Evolutionary conservation across 2,888 invertebrate genomes (phyloP).

Genomic region (Alloplasta piceator): DNA sequence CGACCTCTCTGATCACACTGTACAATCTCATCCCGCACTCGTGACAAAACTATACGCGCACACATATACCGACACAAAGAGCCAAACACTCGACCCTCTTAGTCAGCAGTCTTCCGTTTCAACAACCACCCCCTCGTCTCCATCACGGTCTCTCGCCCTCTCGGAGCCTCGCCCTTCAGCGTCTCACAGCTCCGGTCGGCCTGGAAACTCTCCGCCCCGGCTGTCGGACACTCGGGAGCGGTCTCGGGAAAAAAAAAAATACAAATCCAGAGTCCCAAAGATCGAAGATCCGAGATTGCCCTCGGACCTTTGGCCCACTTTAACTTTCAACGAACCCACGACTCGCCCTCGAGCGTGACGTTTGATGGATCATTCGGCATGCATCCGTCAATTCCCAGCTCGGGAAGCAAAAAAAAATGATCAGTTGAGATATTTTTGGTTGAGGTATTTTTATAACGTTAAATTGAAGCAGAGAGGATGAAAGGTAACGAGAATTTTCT

Average conservation of each 20-base stretch:
- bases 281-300: conserved; percentile 7
- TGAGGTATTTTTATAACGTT: neutral
- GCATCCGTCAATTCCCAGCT: neutral
- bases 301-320: conserved; percentile 5
- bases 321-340: conserved; percentile 11
- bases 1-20: conserved; percentile 54
- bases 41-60: conserved; percentile 1
- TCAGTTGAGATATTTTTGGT: neutral
- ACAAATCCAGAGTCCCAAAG: conserved; percentile 28
- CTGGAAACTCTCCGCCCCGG: conserved; percentile 42
- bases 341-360: neutral
- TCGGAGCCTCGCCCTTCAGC: neutral
- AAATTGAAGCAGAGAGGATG: too few relatives aligned
- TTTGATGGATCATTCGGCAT: conserved; percentile 1
- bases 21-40: conserved; percentile 36
- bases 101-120: conserved; percentile 56
- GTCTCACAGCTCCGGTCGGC: neutral
- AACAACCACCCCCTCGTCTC: neutral
- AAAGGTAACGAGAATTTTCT: neutral
- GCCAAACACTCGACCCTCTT: conserved; percentile 54
- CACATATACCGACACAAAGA: conserved; percentile 9
- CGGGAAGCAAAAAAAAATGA: too few relatives aligned
- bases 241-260: neutral
- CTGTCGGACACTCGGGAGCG: conserved; percentile 29
- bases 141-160: conserved; percentile 9